Evolutionary conservation across 2,888 invertebrate species (phyloP), one percentile per base, ranked within the genome.

Genomic region (Standfussiana lucernea): DNA sequence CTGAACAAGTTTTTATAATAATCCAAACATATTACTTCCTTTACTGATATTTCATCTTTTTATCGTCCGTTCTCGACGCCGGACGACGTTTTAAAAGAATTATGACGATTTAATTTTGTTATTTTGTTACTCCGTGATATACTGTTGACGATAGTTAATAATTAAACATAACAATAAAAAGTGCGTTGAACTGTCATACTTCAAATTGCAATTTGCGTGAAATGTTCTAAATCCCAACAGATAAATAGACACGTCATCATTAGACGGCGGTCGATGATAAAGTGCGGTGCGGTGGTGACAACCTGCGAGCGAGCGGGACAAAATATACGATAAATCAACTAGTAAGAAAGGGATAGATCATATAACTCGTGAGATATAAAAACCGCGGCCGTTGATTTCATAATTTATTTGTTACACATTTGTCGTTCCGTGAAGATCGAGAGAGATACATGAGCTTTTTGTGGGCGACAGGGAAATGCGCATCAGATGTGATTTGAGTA

Each of bases 351-450:
- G 88, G 94, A 94, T 82, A 82, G 87, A 87, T 83, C 80, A 87
- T 89, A 87, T 89, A 90, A 92, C 92, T 91, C 92, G 90, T 90
- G 93, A 93, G 85, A 92, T 94, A 95, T 96, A 96, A 96, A 96
- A 96, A 96, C 93, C 87, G 91, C 88, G 92, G 91, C 93, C 93
- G 96, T 96, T 96, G 96, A 96, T 96, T 96, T 96, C 94, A 96
- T 96, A 96, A 96, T 96, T 96, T 96, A 96, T 96, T 96, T 96
- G 96, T 96, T 95, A 96, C 96, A 96, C 95, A 96, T 96, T 96
- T 96, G 96, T 96, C 96, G 96, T 96, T 94, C 95, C 96, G 95
- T 96, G 96, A 96, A 96, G 96, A 96, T 96, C 94, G 92, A 92
- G 93, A 91, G 91, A 95, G 96, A 96, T 96, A 96, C 96, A 95